phyloP scores from a whole-genome alignment of 1,140 invertebrate species.

The Pachypeltis micranthus region DNA sequence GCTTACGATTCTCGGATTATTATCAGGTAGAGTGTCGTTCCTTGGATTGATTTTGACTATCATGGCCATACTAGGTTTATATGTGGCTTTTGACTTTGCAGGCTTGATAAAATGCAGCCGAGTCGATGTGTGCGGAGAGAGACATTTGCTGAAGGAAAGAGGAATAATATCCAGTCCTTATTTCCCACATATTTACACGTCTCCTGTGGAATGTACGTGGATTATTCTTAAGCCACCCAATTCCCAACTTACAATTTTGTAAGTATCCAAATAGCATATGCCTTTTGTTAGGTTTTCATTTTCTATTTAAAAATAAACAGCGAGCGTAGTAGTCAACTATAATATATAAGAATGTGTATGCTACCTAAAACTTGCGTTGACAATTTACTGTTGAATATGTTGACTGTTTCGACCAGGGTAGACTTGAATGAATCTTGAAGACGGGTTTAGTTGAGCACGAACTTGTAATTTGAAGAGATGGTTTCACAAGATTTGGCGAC shows the following conservation, averaged over 20 bases:
- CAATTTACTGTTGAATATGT: neutral
- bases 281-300: neutral
- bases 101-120: neutral
- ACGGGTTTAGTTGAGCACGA: neutral
- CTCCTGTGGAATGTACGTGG: constrained; percentile 21
- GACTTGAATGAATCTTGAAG: neutral
- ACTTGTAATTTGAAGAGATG: no score
- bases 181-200: constrained; percentile 19
- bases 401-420: neutral
- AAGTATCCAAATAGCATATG: neutral
- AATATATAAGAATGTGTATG: neutral
- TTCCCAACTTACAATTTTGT: constrained; percentile 16
- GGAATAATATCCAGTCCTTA: constrained; percentile 23
- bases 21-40: no score
- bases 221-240: constrained; percentile 16
- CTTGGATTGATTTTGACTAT: no score
- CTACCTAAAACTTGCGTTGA: neutral
- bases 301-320: neutral
- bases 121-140: constrained; percentile 3
- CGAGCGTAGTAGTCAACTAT: neutral
- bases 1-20: no score
- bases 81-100: neutral
- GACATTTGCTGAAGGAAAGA: constrained; percentile 12
- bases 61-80: no score
- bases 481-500: no score